Evolutionary conservation across 1,140 invertebrate species (phyloP).

Genomic region (Spodoptera frugiperda): DNA sequence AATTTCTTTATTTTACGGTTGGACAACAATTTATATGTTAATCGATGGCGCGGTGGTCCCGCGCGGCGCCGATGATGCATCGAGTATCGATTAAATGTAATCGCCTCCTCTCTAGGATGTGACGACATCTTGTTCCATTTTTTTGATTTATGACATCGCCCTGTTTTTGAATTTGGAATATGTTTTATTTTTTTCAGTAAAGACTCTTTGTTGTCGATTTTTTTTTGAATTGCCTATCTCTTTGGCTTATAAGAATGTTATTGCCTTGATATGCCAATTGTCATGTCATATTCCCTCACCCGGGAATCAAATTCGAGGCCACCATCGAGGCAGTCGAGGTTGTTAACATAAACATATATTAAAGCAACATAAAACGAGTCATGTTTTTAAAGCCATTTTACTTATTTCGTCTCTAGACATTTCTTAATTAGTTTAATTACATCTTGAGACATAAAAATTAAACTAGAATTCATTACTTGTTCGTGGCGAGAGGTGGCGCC

Average conservation of each 20-base stretch:
- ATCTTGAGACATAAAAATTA: constrained; percentile 37
- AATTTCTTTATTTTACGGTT: constrained; percentile 84
- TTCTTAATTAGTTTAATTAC: constrained; percentile 35
- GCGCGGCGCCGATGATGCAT: constrained; percentile 61
- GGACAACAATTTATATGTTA: constrained; percentile 84
- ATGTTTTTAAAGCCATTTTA: background rate
- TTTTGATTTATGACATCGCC: background rate
- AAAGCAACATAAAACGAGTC: no score
- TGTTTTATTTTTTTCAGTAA: background rate
- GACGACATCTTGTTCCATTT: constrained; percentile 32
- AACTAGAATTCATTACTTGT: constrained; percentile 37
- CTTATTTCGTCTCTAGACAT: background rate
- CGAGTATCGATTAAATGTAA: constrained; percentile 73
- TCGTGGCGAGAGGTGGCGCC: constrained; percentile 74
- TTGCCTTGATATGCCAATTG: no score
- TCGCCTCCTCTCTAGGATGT: constrained; percentile 49
- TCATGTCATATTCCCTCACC: no score
- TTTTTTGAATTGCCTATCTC: no score
- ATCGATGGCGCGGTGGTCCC: constrained; percentile 78
- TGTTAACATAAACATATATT: no score
- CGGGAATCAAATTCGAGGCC: no score
- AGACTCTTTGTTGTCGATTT: background rate
- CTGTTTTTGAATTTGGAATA: background rate
- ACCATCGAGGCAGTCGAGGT: no score
- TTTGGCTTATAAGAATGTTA: no score